Evolutionary conservation across 64 coral and sea anemone species (phyloP).

Genomic region (Exaiptasia diaphana): DNA sequence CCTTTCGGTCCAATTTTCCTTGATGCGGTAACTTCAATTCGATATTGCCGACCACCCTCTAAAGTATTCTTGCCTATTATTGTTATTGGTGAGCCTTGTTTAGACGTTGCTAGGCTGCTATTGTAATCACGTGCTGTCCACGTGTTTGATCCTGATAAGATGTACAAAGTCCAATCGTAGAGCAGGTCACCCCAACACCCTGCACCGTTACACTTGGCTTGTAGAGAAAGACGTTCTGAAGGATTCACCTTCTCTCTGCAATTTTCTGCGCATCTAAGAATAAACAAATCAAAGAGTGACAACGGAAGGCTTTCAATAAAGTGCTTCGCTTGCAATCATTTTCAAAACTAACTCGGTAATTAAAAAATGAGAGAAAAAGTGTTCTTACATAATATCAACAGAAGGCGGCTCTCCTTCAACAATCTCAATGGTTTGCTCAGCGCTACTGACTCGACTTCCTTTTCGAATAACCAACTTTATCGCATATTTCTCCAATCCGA

Average conservation of each 20-base stretch:
- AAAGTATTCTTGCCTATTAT: slow-evolving; percentile 35
- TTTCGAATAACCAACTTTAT: slow-evolving; percentile 44
- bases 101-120: neutral
- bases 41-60: slow-evolving; percentile 11
- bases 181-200: slow-evolving; percentile 22
- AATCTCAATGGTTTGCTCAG: slow-evolving; percentile 47
- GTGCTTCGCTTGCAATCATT: neutral
- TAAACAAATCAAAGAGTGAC: neutral
- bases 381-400: slow-evolving; percentile 45
- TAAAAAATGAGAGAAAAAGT: neutral
- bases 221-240: slow-evolving; percentile 38
- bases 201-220: slow-evolving; percentile 11
- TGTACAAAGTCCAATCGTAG: slow-evolving; percentile 52
- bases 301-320: neutral
- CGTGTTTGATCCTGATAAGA: neutral
- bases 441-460: slow-evolving; percentile 14
- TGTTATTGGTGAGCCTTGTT: neutral
- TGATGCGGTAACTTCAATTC: slow-evolving; percentile 32
- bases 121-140: neutral
- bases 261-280: slow-evolving; percentile 63
- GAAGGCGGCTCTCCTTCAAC: slow-evolving; percentile 24
- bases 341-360: neutral
- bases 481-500: slow-evolving; percentile 8
- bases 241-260: slow-evolving; percentile 67
- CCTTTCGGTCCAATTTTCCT: slow-evolving; percentile 27